These are phyloP conservation scores for Nerophis lumbriciformis DNA, from an alignment of 2,113 vertebrate species.

Conservation along the genomic window DNA sequence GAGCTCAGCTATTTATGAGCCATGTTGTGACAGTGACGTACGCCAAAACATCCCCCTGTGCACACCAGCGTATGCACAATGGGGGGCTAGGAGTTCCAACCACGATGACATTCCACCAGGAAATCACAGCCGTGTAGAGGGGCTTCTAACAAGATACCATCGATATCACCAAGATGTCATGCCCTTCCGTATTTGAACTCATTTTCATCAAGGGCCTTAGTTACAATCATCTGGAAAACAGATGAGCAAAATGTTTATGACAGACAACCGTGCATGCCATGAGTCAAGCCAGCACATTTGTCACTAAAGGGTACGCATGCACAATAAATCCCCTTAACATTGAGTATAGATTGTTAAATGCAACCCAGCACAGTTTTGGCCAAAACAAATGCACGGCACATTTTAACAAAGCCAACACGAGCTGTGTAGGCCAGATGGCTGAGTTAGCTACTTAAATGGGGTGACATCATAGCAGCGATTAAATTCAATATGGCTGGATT, in stretches of 20 bases:
- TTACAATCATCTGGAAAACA: slow-evolving; percentile 14
- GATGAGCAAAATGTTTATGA: slow-evolving; percentile 6
- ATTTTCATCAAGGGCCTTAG: slow-evolving; percentile 18
- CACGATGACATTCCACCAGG: slow-evolving; percentile 30
- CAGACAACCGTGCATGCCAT: not conserved
- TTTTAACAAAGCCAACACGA: not conserved
- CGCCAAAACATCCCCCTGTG: slow-evolving; percentile 30
- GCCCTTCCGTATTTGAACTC: slow-evolving; percentile 3
- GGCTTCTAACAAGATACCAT: slow-evolving; percentile 5
- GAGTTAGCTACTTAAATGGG: not conserved
- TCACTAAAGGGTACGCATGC: not conserved
- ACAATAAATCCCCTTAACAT: not conserved
- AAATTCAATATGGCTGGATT: not conserved
- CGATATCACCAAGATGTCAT: not conserved
- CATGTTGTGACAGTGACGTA: slow-evolving; percentile 29
- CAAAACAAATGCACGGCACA: not conserved
- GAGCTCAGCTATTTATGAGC: slow-evolving; percentile 33
- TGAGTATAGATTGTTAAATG: not conserved
- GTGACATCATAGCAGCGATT: not conserved
- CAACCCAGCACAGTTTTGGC: not conserved
- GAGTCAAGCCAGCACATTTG: not conserved
- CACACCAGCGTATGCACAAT: slow-evolving; percentile 9
- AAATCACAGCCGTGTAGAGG: slow-evolving; percentile 33
- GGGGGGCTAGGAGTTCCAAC: slow-evolving; percentile 17
- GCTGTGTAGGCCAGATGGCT: not conserved